A percentile compares a stretch with the other conserved stretches of the same genome.
Evolutionary conservation across 2,888 invertebrate species (phyloP).

Genomic region (Aethes cnicana): DNA sequence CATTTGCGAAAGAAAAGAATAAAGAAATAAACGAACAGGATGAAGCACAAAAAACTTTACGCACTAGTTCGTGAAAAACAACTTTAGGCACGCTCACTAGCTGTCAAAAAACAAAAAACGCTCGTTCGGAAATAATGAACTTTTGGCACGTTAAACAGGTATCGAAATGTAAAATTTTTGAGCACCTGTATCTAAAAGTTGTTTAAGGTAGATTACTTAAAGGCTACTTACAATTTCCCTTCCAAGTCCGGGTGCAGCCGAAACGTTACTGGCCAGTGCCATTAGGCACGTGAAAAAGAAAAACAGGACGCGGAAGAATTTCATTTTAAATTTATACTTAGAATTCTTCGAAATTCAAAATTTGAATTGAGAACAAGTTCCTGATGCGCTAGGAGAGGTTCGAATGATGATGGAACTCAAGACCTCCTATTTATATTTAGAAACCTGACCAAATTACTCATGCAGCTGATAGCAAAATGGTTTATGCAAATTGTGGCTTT

Average conservation of each 20-base stretch:
- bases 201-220: too few species aligned
- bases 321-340: constrained; percentile 17
- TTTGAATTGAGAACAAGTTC: background rate
- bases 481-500: background rate
- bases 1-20: too few species aligned
- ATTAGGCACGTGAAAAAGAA: constrained; percentile 26
- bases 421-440: constrained; percentile 13
- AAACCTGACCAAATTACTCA: background rate
- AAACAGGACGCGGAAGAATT: constrained; percentile 24
- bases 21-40: too few species aligned
- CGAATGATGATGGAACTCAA: constrained; percentile 6
- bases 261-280: constrained; percentile 21
- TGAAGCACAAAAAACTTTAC: too few species aligned
- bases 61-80: too few species aligned
- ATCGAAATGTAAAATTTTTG: too few species aligned
- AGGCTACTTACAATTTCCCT: constrained; percentile 13
- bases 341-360: constrained; percentile 7
- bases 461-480: background rate
- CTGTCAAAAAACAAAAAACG: too few species aligned
- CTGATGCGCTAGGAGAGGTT: background rate
- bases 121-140: too few species aligned
- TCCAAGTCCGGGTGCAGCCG: constrained; percentile 17
- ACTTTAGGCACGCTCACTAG: too few species aligned
- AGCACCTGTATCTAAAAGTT: too few species aligned
- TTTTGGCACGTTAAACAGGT: too few species aligned